Evolutionary conservation across 2,797 vertebrate genomes (phyloP), one percentile per base, ranked within the genome.

Genomic region (Eospalax fontanierii): DNA sequence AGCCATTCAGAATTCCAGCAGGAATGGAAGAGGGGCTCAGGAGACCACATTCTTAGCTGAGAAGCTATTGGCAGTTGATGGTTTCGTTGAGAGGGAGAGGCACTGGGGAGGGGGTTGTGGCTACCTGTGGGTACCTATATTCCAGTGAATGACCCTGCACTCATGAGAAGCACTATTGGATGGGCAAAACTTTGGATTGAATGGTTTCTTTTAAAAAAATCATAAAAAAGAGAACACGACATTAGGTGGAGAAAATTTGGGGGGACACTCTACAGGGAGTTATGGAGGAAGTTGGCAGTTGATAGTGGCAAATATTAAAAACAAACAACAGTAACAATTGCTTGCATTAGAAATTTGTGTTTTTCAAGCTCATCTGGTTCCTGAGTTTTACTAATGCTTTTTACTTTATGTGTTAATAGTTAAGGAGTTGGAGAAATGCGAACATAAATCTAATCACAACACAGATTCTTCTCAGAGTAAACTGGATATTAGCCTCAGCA

Each of bases 401-500:
- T 89, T 86, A 68, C 15, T 90, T 63, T 87, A 68, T 43, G 68
- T 84, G 19, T 73, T 92, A 88, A 75, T 86, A 83, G 15, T 86
- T 89, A 28, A 90, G 33, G 19, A 12, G 14, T 43, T 91, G 40
- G 80, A 86, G 33, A 95, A 78, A 88, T 76, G 80, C 87, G 22
- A 91, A 28, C 57, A 33, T 75, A 94, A 93, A 92, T 78, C 71
- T 59, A 87, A 46, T 40, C 21, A 85, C 15, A 85, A 84, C 87
- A 63, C 1, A 87, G 76, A 92, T 66, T 70, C 61, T 93, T 85
- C 46, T 89, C 35, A 81, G 74, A 35, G 79, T 40, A 74, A 73
- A 54, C 6, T 83, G 19, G 38, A 26, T 43, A 83, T 87, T 86
- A 59, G 84, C 28, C 18, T 68, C 79, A 38, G 46, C 22, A 78